Conservation (phyloP, 2,113 vertebrate species). For the Nibea albiflora region DNA sequence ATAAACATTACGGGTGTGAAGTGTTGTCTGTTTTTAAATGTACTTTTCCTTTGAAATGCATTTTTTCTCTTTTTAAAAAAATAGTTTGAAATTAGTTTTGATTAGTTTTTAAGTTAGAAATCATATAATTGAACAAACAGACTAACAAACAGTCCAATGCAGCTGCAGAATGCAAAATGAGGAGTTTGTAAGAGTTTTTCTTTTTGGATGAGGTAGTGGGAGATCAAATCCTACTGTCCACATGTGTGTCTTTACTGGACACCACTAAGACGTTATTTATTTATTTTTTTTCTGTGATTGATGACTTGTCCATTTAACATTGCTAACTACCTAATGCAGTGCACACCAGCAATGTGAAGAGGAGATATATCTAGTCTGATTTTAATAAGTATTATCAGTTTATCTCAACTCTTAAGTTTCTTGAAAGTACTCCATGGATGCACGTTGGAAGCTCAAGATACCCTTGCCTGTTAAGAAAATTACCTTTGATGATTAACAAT, state of each 20-base stretch:
- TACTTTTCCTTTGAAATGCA: not conserved
- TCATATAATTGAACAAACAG: no score
- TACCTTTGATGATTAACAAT: conserved; percentile 57
- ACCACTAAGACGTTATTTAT: not conserved
- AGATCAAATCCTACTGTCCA: no score
- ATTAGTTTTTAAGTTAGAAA: no score
- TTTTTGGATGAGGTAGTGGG: not conserved
- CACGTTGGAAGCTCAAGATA: conserved; percentile 11
- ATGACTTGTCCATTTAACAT: not conserved
- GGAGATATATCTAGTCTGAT: not conserved
- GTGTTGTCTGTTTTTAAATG: not conserved
- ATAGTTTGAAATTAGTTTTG: no score
- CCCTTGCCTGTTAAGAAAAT: conserved; percentile 48
- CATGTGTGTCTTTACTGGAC: not conserved
- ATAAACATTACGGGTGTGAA: not conserved
- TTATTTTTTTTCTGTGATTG: not conserved
- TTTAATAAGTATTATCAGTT: not conserved
- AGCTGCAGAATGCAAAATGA: not conserved
- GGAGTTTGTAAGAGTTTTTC: not conserved
- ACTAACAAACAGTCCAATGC: not conserved
- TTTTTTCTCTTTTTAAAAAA: not conserved
- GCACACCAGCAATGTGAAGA: not conserved
- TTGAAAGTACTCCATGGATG: not conserved
- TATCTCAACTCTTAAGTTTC: not conserved
- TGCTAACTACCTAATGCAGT: not conserved